Conservation (phyloP, 2,797 vertebrate species). For the Centroberyx gerrardi region DNA sequence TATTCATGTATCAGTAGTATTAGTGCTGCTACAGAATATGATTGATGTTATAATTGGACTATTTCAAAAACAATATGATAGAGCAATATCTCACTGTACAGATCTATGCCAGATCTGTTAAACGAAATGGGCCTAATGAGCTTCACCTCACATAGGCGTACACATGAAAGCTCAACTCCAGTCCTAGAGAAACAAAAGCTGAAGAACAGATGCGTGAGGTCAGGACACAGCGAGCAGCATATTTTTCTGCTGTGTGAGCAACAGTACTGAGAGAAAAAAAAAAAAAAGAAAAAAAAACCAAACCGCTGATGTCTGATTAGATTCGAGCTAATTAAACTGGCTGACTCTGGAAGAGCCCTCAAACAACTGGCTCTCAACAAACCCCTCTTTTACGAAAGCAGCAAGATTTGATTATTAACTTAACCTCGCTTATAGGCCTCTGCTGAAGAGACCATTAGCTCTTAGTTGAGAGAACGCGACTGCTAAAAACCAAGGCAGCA, state of each 20-base stretch:
- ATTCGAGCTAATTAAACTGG: conserved; percentile 74
- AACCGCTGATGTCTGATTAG: conserved; percentile 76
- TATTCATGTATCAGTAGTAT: background rate
- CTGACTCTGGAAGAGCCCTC: conserved; percentile 50
- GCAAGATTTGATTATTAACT: conserved; percentile 50
- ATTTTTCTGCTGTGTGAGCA: conserved; percentile 79
- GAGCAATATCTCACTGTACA: conserved; percentile 1
- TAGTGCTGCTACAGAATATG: conserved; percentile 1
- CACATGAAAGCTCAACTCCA: conserved; percentile 58
- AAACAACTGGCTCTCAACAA: conserved; percentile 64
- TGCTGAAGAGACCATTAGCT: conserved; percentile 22
- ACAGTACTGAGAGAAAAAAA: conserved; percentile 50
- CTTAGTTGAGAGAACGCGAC: conserved; percentile 4
- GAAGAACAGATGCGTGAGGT: conserved; percentile 69
- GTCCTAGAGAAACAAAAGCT: conserved; percentile 68
- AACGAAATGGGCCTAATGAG: conserved; percentile 67
- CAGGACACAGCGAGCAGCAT: conserved; percentile 69
- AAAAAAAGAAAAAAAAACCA: conserved; percentile 21
- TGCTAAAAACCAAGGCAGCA: conserved; percentile 10
- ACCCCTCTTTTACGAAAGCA: conserved; percentile 50
- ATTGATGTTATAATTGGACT: conserved; percentile 6
- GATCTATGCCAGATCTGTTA: conserved; percentile 46
- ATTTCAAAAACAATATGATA: conserved; percentile 20
- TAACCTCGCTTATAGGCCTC: background rate
- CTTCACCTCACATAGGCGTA: conserved; percentile 60